Evolutionary conservation across 1,140 invertebrate species (phyloP).

Genomic region (Drosophila pallidifrons): DNA sequence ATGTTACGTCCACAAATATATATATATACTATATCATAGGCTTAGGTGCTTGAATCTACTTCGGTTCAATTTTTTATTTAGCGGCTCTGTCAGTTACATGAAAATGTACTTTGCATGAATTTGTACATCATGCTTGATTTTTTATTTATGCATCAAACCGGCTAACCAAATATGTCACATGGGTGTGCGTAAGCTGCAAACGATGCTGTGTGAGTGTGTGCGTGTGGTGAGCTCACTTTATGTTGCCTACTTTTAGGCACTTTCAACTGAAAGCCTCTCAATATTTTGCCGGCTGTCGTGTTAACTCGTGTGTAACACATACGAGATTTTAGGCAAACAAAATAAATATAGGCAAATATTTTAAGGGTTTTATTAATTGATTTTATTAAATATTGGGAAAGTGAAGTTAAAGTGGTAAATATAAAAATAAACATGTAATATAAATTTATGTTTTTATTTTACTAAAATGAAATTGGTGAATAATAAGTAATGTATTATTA

Average conservation of each 20-base stretch:
- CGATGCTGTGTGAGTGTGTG: conserved; percentile 19
- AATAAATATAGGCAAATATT: no score
- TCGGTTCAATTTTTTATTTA: conserved; percentile 47
- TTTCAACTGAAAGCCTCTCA: conserved; percentile 24
- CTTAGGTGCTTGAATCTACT: conserved; percentile 38
- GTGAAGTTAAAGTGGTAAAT: no score
- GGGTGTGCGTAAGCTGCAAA: conserved; percentile 67
- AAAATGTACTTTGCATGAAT: conserved; percentile 79
- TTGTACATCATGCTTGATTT: conserved; percentile 74
- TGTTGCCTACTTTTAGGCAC: conserved; percentile 44
- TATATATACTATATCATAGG: conserved; percentile 37
- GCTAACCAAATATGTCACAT: conserved; percentile 74
- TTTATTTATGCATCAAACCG: conserved; percentile 77
- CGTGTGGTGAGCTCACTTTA: conserved; percentile 21
- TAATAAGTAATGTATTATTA: no score
- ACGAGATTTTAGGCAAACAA: no score
- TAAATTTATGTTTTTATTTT: no score
- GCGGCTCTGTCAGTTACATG: conserved; percentile 62
- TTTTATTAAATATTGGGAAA: no score
- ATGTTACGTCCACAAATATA: conserved; percentile 1
- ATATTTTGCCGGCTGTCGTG: not conserved
- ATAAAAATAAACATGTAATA: no score
- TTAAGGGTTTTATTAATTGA: no score
- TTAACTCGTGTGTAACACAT: no score
- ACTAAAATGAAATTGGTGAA: no score